Percentiles rank a stretch among this genome's conserved stretches.
These are phyloP conservation scores for Daubentonia madagascariensis DNA, from an alignment of 2,113 vertebrate species.

Conservation along the genomic window DNA sequence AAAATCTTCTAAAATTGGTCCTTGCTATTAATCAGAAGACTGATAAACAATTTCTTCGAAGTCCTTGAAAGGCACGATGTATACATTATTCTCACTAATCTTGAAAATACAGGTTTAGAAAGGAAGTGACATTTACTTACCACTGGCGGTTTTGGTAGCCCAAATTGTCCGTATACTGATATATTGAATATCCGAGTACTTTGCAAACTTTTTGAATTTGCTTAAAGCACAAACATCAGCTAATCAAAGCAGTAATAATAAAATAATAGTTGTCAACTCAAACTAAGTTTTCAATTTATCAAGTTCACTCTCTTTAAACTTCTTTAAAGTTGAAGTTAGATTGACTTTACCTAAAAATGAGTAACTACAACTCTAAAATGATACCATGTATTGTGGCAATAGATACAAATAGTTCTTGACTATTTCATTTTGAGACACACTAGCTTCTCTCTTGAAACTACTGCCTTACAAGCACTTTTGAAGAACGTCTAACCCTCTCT, in stretches of 20 bases:
- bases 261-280: background rate
- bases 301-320: slow-evolving; percentile 7
- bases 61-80: background rate
- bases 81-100: background rate
- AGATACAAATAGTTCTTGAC: background rate
- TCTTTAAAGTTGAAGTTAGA: background rate
- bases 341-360: slow-evolving; percentile 1
- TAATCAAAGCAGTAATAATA: background rate
- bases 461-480: background rate
- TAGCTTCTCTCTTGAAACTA: background rate
- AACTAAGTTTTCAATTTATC: background rate
- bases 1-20: slow-evolving; percentile 3
- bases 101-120: background rate
- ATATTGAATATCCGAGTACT: background rate
- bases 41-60: background rate
- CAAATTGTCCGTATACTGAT: background rate
- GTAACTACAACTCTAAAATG: background rate
- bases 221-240: slow-evolving; percentile 19
- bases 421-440: background rate
- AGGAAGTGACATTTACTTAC: background rate
- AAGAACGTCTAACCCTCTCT: background rate
- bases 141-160: background rate
- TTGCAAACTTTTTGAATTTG: background rate
- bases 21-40: background rate
- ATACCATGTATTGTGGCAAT: background rate